Percentiles rank a stretch among this genome's conserved stretches.
Evolutionary conservation across 2,888 invertebrate species (phyloP).

Genomic region (Caenorhabditis sp.): DNA sequence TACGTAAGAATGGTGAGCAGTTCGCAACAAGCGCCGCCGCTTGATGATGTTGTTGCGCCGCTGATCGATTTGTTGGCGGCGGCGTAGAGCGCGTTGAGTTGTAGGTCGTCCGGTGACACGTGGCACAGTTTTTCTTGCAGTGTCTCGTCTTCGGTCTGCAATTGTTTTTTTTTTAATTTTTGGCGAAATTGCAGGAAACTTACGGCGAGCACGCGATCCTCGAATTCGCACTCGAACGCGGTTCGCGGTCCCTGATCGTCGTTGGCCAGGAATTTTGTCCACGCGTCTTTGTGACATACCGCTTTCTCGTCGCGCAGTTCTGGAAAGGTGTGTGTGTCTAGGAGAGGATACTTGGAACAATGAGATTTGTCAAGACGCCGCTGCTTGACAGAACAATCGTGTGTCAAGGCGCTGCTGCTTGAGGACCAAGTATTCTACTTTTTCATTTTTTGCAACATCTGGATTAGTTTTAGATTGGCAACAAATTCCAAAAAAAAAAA

Average conservation of each 20-base stretch:
- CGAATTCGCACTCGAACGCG: constrained; percentile 63
- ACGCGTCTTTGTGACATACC: constrained; percentile 68
- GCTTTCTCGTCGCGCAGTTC: constrained; percentile 68
- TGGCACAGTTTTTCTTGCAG: constrained; percentile 47
- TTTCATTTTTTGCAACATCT: no score
- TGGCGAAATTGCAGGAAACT: constrained; percentile 9
- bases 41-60: no score
- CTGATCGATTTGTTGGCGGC: constrained; percentile 46
- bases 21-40: constrained; percentile 44
- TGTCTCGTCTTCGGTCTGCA: constrained; percentile 57
- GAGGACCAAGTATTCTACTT: no score
- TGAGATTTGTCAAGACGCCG: no score
- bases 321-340: constrained; percentile 18
- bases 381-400: neutral
- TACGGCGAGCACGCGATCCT: constrained; percentile 54
- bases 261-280: constrained; percentile 64
- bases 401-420: no score
- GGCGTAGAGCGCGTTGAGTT: constrained; percentile 54
- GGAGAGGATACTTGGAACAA: no score
- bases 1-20: constrained; percentile 67
- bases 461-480: no score
- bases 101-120: constrained; percentile 45
- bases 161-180: neutral
- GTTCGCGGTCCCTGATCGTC: constrained; percentile 61
- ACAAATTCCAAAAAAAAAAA: no score